These are phyloP conservation scores for Megatriorchis doriae DNA, from an alignment of 2,113 vertebrate species.

Conservation along the genomic window DNA sequence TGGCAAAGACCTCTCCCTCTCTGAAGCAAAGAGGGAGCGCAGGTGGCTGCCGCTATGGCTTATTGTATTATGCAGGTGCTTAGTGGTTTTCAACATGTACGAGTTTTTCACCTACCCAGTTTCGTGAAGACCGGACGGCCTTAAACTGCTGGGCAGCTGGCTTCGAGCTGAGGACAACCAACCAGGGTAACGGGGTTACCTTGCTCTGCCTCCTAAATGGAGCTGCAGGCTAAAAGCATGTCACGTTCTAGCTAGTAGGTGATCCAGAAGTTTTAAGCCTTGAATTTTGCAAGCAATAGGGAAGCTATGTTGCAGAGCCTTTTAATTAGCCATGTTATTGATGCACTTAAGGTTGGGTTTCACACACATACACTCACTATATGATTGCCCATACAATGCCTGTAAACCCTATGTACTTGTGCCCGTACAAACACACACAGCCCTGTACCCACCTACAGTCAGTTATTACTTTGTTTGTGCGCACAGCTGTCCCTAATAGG, in stretches of 20 bases:
- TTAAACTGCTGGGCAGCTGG: neutral
- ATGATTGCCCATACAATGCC: neutral
- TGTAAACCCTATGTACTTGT: rapidly evolving
- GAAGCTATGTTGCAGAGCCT: neutral
- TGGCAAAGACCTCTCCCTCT: neutral
- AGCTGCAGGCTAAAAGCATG: neutral
- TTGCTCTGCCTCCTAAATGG: neutral
- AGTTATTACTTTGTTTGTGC: neutral
- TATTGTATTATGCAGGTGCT: neutral
- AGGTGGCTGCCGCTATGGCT: neutral
- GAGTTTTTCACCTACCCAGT: neutral
- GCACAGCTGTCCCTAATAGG: conserved; percentile 5
- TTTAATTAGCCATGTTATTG: neutral
- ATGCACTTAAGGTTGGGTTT: neutral
- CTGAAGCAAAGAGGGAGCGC: neutral
- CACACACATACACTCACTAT: neutral
- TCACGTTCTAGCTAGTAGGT: neutral
- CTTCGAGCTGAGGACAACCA: neutral
- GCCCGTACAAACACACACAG: neutral
- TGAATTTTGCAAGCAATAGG: neutral
- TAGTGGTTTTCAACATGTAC: neutral
- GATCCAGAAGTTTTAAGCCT: neutral
- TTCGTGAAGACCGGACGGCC: neutral
- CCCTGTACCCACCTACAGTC: neutral
- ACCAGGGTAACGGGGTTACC: neutral